These are phyloP conservation scores for Tenthredo distinguenda DNA, from an alignment of 2,888 invertebrate genomes.

Conservation along the genomic window DNA sequence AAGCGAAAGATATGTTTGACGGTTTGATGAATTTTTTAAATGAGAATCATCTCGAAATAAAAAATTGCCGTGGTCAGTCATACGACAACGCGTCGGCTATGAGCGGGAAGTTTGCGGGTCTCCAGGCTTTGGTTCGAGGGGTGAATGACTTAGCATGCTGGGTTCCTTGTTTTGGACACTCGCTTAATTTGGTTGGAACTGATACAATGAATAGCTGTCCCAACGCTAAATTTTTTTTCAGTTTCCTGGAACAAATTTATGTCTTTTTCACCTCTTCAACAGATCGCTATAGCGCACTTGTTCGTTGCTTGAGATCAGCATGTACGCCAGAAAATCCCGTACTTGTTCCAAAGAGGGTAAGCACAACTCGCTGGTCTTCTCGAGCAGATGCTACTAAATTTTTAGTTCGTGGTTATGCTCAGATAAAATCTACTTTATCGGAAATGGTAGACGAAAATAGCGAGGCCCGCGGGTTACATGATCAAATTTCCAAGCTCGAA, in stretches of 20 bases:
- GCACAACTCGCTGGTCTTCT: slow-evolving; percentile 56
- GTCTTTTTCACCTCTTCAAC: slow-evolving; percentile 51
- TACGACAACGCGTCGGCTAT: slow-evolving; percentile 61
- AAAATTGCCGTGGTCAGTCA: slow-evolving; percentile 59
- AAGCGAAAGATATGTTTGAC: slow-evolving; percentile 52
- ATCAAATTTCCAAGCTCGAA: slow-evolving; percentile 55
- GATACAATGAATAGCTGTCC: slow-evolving; percentile 28
- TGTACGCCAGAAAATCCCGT: slow-evolving; percentile 21
- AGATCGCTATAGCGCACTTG: slow-evolving; percentile 53
- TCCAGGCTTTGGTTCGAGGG: slow-evolving; percentile 52
- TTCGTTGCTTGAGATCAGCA: slow-evolving; percentile 42
- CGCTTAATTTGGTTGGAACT: slow-evolving; percentile 54
- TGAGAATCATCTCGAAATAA: slow-evolving; percentile 57
- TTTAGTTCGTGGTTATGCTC: slow-evolving; percentile 32
- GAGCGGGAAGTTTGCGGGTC: slow-evolving; percentile 58
- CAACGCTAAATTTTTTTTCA: slow-evolving; percentile 27
- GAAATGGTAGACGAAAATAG: slow-evolving; percentile 51
- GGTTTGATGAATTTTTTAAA: slow-evolving; percentile 54
- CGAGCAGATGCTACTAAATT: slow-evolving; percentile 46
- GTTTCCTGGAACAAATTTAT: slow-evolving; percentile 34
- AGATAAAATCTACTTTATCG: slow-evolving; percentile 49
- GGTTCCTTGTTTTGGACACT: slow-evolving; percentile 57
- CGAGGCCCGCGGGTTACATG: slow-evolving; percentile 54
- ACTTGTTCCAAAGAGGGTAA: slow-evolving; percentile 54
- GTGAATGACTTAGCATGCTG: slow-evolving; percentile 55